Percentiles rank a stretch among this genome's conserved stretches.
phyloP scores from a whole-genome alignment of 2,888 invertebrate genomes.

The Thera obeliscata region DNA sequence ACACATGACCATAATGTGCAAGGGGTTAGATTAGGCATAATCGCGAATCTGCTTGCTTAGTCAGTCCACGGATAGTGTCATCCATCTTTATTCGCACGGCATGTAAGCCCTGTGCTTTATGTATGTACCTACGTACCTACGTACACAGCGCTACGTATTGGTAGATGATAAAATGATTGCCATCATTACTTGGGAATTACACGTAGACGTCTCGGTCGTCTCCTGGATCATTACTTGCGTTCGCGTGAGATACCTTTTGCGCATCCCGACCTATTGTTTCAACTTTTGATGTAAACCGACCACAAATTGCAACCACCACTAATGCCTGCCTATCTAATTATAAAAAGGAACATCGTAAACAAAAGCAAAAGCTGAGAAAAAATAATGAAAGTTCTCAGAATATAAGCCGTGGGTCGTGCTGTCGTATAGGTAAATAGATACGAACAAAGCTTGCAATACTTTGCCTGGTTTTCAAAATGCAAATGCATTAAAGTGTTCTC shows the following conservation, averaged over 20 bases:
- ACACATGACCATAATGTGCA: background rate
- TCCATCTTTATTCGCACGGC: conserved; percentile 68
- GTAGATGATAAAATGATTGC: conserved; percentile 82
- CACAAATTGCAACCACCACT: conserved; percentile 18
- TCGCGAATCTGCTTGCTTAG: background rate
- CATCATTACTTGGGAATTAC: conserved; percentile 76
- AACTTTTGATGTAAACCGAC: conserved; percentile 40
- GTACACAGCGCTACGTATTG: conserved; percentile 48
- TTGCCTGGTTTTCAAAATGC: conserved; percentile 11
- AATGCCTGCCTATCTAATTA: conserved; percentile 11
- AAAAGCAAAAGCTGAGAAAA: conserved; percentile 16
- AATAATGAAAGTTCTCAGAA: conserved; percentile 24
- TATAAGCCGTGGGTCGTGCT: conserved; percentile 23
- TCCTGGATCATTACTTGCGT: conserved; percentile 62
- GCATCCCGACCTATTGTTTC: conserved; percentile 50
- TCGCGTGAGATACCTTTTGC: conserved; percentile 63
- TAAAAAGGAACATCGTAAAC: conserved; percentile 16
- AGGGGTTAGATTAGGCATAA: background rate
- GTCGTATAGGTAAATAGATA: conserved; percentile 13
- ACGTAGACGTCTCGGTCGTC: conserved; percentile 56
- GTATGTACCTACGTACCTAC: conserved; percentile 5
- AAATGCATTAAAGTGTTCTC: conserved; percentile 17
- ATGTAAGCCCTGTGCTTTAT: conserved; percentile 39
- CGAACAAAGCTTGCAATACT: conserved; percentile 4
- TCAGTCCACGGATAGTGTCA: conserved; percentile 37